Percentiles rank a stretch among this genome's conserved stretches.
These are phyloP conservation scores for Microctenopoma steveboyesi DNA, from an alignment of 2,797 vertebrate genomes.

Conservation along the genomic window DNA sequence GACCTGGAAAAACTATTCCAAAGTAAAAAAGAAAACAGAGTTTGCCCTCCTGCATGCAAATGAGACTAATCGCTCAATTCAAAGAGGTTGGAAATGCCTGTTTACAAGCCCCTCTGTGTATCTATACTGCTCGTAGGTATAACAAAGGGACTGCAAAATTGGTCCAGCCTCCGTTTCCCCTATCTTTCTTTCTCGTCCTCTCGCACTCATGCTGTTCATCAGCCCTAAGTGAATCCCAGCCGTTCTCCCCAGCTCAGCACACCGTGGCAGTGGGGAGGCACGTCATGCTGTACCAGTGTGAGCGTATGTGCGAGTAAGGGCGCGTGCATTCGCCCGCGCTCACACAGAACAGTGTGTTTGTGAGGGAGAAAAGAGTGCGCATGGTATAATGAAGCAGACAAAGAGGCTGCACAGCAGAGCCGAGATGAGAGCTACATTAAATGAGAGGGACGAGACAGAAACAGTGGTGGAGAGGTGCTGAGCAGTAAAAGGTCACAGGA, in stretches of 20 bases:
- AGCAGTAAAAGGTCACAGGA: constrained; percentile 71
- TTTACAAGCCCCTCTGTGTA: constrained; percentile 52
- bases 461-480: constrained; percentile 48
- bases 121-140: constrained; percentile 37
- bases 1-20: constrained; percentile 45
- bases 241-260: constrained; percentile 48
- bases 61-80: constrained; percentile 57
- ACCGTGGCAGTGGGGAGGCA: constrained; percentile 50
- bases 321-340: constrained; percentile 19
- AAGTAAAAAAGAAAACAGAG: constrained; percentile 26
- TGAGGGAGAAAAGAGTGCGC: constrained; percentile 22
- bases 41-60: constrained; percentile 45
- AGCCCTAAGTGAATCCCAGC: constrained; percentile 45
- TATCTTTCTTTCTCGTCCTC: constrained; percentile 29
- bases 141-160: constrained; percentile 49
- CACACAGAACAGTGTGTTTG: neutral
- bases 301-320: neutral
- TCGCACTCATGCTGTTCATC: constrained; percentile 61
- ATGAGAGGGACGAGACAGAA: constrained; percentile 57
- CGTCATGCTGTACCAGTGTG: constrained; percentile 55
- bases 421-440: constrained; percentile 34
- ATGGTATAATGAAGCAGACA: constrained; percentile 52
- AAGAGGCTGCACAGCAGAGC: constrained; percentile 19
- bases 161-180: constrained; percentile 32
- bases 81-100: constrained; percentile 38